Evolutionary conservation across 2,797 vertebrate species (phyloP), one percentile per base, ranked within the genome.

Genomic region (Kryptolebias ocellatus): DNA sequence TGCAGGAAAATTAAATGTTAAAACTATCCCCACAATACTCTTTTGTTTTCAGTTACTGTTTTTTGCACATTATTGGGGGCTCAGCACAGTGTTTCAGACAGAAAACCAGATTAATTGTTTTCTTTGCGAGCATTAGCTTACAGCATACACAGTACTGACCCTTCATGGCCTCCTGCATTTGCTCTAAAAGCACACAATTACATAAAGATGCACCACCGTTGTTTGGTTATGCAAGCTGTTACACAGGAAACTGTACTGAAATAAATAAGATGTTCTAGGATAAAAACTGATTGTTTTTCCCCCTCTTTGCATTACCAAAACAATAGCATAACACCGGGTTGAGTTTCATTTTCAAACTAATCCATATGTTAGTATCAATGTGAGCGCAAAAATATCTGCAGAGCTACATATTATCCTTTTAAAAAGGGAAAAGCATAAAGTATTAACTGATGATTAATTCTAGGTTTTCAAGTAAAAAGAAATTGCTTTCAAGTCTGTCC

Each of bases 101-200:
- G 54, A 42, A 61, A 20, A 53, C 31, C 42, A 17, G 44, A 60
- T 70, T 52, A 67, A 65, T 70, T 3, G 16, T 52, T 80, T 65
- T 66, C 4, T 57, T 78, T 34, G 11, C 70, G 68, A 52, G 53
- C 63, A 69, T 79, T 72, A 69, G 66, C 72, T 70, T 55, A 46
- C 63, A 54, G 27, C 68, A 65, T n/a, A 72, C 52, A 76, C 59
- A 45, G 47, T 50, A 53, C 53, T 71, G 74, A 81, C 76, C 67
- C 80, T 70, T 74, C 52, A 67, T 66, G 60, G 61, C 57, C 61
- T 58, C 63, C 53, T 84, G 28, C 50, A 29, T 78, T 78, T 76
- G 52, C 64, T 34, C 55, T 80, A 78, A 81, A 75, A 82, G 64
- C 2, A 5, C n/a, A 52, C 54, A 79, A 83, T 86, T 74, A 62